A percentile compares a stretch with the other conserved stretches of the same genome.
Evolutionary conservation across 1,140 invertebrate species (phyloP).

Genomic region (Drosophila eugracilis): DNA sequence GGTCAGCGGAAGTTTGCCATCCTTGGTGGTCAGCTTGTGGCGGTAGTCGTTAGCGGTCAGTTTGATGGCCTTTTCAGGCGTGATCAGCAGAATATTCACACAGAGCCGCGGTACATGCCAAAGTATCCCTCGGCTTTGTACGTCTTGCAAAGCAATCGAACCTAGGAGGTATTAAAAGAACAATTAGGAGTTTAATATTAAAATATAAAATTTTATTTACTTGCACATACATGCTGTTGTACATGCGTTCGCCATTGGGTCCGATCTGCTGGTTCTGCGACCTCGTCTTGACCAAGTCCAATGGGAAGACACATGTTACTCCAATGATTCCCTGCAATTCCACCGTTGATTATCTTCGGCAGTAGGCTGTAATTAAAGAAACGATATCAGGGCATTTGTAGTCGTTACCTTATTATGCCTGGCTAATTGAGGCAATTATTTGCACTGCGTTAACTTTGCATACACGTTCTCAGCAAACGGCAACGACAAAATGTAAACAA

Average conservation of each 20-base stretch:
- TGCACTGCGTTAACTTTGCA: slow-evolving; percentile 73
- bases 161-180: slow-evolving; percentile 88
- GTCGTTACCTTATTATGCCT: slow-evolving; percentile 32
- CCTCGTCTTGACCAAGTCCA: slow-evolving; percentile 98
- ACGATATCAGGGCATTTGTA: not conserved
- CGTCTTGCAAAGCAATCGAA: slow-evolving; percentile 98
- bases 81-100: slow-evolving; percentile 99
- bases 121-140: slow-evolving; percentile 97
- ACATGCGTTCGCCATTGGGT: slow-evolving; percentile 95
- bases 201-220: too few species aligned
- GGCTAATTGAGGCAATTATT: slow-evolving; percentile 73
- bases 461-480: slow-evolving; percentile 31
- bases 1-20: slow-evolving; percentile 89
- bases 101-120: slow-evolving; percentile 98
- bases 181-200: too few species aligned
- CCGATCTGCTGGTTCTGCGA: slow-evolving; percentile 97
- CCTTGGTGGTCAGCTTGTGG: slow-evolving; percentile 88
- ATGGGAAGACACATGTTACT: slow-evolving; percentile 98
- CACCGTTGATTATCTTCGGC: slow-evolving; percentile 99
- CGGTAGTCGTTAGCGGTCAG: slow-evolving; percentile 98
- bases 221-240: slow-evolving; percentile 98
- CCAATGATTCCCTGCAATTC: slow-evolving; percentile 99
- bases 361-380: slow-evolving; percentile 88
- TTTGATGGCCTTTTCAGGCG: slow-evolving; percentile 99
- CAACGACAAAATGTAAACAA: slow-evolving; percentile 39